Percentiles rank a stretch among this genome's conserved stretches.
These are phyloP conservation scores for Pocillopora verrucosa DNA, from an alignment of 64 coral and sea anemone genomes.

Conservation along the genomic window DNA sequence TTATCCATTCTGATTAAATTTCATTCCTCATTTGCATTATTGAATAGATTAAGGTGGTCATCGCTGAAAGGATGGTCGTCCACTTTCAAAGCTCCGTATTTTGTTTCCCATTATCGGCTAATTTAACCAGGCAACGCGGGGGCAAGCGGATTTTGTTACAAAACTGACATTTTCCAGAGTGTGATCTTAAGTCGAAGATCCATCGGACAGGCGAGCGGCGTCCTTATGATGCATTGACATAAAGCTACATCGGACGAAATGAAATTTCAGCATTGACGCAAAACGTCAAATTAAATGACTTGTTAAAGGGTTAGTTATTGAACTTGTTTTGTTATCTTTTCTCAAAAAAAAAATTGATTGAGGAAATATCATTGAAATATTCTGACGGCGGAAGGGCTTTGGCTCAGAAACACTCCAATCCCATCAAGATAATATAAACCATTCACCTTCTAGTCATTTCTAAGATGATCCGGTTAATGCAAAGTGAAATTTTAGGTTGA, in stretches of 20 bases:
- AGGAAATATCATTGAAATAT: background rate
- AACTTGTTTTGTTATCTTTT: background rate
- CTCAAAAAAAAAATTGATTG: background rate
- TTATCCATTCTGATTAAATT: too few species aligned
- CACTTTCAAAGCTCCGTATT: too few species aligned
- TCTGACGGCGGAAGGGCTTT: background rate
- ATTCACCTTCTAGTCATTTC: background rate
- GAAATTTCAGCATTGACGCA: background rate
- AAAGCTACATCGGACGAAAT: background rate
- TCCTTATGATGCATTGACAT: background rate
- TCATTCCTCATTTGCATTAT: too few species aligned
- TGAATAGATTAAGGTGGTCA: too few species aligned
- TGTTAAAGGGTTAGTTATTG: background rate
- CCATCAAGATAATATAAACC: background rate
- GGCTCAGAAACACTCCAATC: background rate
- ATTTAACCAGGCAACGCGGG: too few species aligned
- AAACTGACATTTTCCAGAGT: background rate
- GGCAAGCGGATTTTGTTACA: too few species aligned
- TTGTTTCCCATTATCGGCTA: too few species aligned
- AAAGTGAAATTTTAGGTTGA: background rate
- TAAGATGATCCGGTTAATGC: background rate
- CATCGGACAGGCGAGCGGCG: background rate
- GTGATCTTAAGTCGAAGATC: background rate
- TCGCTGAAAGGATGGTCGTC: too few species aligned
- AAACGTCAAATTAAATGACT: constrained; percentile 21